These are phyloP conservation scores for Rhagium mordax DNA, from an alignment of 2,888 invertebrate species.

Conservation along the genomic window DNA sequence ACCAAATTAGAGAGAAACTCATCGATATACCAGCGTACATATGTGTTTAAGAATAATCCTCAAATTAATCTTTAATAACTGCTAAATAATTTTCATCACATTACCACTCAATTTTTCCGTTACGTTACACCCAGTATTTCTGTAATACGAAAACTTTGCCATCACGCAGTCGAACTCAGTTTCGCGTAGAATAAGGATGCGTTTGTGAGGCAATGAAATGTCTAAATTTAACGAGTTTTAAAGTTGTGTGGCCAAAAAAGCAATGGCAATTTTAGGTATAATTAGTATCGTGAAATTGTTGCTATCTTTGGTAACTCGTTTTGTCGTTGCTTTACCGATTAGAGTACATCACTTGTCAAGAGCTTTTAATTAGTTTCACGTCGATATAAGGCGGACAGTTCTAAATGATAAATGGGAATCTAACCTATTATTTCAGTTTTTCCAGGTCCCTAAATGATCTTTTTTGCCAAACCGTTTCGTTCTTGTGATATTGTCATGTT, in stretches of 20 bases:
- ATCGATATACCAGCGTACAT: too few species aligned
- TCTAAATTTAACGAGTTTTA: neutral
- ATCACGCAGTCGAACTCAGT: neutral
- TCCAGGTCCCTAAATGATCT: slow-evolving; percentile 44
- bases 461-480: slow-evolving; percentile 34
- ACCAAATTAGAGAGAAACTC: too few species aligned
- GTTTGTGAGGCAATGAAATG: neutral
- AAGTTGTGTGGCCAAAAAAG: neutral
- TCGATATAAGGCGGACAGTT: slow-evolving; percentile 51
- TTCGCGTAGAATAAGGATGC: neutral
- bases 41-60: too few species aligned
- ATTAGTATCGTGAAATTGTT: slow-evolving; percentile 21
- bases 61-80: too few species aligned
- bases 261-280: slow-evolving; percentile 37
- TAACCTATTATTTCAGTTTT: slow-evolving; percentile 49
- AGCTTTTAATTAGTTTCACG: slow-evolving; percentile 52
- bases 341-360: slow-evolving; percentile 42
- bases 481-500: slow-evolving; percentile 22
- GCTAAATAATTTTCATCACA: too few species aligned
- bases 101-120: too few species aligned
- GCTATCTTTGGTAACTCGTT: slow-evolving; percentile 25
- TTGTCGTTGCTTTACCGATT: slow-evolving; percentile 21
- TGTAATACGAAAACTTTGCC: neutral
- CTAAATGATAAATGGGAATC: slow-evolving; percentile 53
- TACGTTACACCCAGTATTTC: too few species aligned